Percentiles rank a stretch among this genome's conserved stretches.
These are phyloP conservation scores for Agelas oroides DNA, from an alignment of 37 sponge, comb jelly and placozoan genomes.

Conservation along the genomic window DNA sequence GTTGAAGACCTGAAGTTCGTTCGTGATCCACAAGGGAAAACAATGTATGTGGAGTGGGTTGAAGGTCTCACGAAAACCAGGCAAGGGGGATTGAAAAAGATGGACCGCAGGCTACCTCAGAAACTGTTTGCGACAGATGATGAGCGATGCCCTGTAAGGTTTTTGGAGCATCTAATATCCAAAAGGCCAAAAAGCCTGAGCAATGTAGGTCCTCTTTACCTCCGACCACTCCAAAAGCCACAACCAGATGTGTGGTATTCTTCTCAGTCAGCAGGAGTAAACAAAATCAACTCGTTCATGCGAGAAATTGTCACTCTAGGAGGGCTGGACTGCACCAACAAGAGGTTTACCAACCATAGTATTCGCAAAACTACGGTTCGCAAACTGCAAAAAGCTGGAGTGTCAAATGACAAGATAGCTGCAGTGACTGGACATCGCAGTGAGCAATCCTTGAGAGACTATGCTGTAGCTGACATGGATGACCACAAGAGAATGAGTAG, in stretches of 20 bases:
- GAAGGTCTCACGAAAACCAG: slow-evolving; percentile 23
- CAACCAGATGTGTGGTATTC: slow-evolving; percentile 4
- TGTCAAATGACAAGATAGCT: slow-evolving; percentile 15
- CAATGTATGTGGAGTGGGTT: slow-evolving; percentile 5
- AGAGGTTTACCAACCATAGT: slow-evolving; percentile 28
- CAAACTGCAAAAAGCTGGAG: slow-evolving; percentile 10
- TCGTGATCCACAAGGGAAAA: neutral
- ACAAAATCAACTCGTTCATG: neutral
- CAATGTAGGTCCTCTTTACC: slow-evolving; percentile 6
- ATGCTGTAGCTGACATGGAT: neutral
- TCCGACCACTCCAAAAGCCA: neutral
- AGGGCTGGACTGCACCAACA: neutral
- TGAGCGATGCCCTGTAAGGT: neutral
- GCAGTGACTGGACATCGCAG: slow-evolving; percentile 19
- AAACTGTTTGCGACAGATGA: neutral
- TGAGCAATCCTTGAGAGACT: slow-evolving; percentile 1
- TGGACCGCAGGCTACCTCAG: neutral
- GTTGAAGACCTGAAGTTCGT: slow-evolving; percentile 13
- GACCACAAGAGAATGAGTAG: neutral
- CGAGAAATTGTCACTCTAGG: neutral
- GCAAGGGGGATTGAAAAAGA: slow-evolving; percentile 10
- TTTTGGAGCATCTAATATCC: neutral
- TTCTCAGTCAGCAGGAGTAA: neutral
- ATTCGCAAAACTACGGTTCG: slow-evolving; percentile 3
- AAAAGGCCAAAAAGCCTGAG: neutral